Base-by-base conservation (phyloP, 1,140 invertebrate genomes). In the Saccostrea cuccullata region DNA sequence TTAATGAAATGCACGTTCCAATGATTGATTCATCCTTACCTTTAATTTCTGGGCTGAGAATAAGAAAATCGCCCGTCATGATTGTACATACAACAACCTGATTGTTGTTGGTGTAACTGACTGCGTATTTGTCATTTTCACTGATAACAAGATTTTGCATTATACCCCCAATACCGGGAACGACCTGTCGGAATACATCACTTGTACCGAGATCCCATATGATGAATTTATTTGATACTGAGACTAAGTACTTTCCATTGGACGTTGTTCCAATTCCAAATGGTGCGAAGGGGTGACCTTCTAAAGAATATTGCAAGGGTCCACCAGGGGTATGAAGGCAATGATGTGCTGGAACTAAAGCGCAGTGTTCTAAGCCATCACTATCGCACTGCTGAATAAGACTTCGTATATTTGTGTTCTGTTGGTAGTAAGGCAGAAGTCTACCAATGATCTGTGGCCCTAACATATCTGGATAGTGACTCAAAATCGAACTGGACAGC, bases 231-330 rank as follows among this genome's bases (percentile, higher is more conserved):
- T 99, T 99, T 2, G 98, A 99, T 92, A 99, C 98, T 9, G 98
- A 99, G 0, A 99, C 97, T 73, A 99, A 97, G 95, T 99, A 98
- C 82, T 98, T 97, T 87, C 97, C 97, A 95, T 99, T 98, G 0
- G 97, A 97, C 0, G 98, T 99, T 13, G 99, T 95, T 77, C 97
- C 97, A 91, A 99, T 98, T 15, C 97, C 98, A 95, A 99, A 99
- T 0, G 99, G 98, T 0, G 98, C 98, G 95, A 99, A 99, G 92
- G 98, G 98, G 95, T 99, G 98, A 2, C 98, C 98, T 96, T 99
- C 99, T 64, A 99, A 94, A 0, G 98, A 99, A 93, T 99, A 99
- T 97, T 99, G 99, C 0, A 99, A 95, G 0, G 99, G 99, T 56
- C 99, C 99, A 84, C 99, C 99, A 23, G 99, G 99, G 0, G 98